phyloP scores from a whole-genome alignment of 2,113 vertebrate genomes.

The Neodon shergylaensis region DNA sequence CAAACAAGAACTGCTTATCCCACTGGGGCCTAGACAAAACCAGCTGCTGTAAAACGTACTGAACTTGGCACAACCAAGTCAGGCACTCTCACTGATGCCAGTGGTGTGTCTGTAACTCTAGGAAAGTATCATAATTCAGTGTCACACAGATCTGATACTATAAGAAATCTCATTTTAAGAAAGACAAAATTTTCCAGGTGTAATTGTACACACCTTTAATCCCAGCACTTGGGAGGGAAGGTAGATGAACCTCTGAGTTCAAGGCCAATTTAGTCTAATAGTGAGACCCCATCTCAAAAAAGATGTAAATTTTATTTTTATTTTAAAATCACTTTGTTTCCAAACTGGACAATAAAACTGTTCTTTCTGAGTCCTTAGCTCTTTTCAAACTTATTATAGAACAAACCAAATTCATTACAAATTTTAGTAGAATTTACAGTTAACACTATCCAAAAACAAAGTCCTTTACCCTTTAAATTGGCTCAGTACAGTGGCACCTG shows the following conservation, averaged over 20 bases:
- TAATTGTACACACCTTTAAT: not conserved
- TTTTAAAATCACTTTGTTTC: not conserved
- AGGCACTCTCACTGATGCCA: not conserved
- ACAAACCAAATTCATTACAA: constrained; percentile 47
- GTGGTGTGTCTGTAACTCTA: not conserved
- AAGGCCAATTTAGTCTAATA: not conserved
- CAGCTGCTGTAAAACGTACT: constrained; percentile 5
- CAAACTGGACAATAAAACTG: not conserved
- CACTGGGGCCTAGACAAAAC: not conserved
- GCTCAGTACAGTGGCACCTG: not conserved
- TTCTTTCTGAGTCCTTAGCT: constrained; percentile 31
- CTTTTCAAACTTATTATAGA: constrained; percentile 19
- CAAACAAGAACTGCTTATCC: not conserved
- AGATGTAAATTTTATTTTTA: not conserved
- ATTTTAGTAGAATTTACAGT: not conserved
- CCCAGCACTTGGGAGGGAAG: not conserved
- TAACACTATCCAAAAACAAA: not conserved
- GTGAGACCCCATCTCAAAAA: not conserved
- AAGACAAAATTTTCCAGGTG: not conserved
- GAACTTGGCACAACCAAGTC: not conserved
- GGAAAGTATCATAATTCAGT: constrained; percentile 26
- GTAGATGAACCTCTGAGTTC: not conserved
- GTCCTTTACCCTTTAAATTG: not conserved
- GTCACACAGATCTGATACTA: not conserved
- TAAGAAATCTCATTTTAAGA: constrained; percentile 23